Evolutionary conservation across 2,113 vertebrate genomes (phyloP).

Genomic region (Erythrocebus patas): DNA sequence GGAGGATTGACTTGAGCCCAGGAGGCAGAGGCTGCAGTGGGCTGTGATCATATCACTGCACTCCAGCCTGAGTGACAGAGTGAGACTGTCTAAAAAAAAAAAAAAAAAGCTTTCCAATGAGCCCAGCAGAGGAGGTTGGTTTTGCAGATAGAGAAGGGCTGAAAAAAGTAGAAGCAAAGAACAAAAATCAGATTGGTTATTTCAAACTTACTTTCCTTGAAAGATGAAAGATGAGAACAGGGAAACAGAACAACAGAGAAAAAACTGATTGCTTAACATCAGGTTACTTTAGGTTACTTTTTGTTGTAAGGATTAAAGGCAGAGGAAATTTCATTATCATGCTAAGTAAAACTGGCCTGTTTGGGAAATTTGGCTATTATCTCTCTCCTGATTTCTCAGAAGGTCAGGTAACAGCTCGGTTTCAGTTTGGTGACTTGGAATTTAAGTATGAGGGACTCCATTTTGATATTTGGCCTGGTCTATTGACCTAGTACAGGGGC

Average conservation of each 20-base stretch:
- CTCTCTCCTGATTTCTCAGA: not conserved
- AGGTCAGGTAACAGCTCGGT: not conserved
- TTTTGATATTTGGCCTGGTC: not conserved
- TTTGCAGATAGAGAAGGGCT: not conserved
- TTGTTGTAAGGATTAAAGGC: not conserved
- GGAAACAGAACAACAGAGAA: not conserved
- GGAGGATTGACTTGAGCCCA: too few species aligned
- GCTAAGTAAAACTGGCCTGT: not conserved
- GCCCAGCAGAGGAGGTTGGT: not conserved
- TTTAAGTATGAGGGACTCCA: not conserved
- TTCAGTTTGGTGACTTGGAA: not conserved
- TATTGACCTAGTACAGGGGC: not conserved
- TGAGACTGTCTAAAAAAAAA: not conserved
- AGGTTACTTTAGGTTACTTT: not conserved
- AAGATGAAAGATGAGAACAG: not conserved
- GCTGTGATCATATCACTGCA: too few species aligned
- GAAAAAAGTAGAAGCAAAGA: not conserved
- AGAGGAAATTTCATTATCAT: not conserved
- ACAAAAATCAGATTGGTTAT: not conserved
- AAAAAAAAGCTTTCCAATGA: not conserved
- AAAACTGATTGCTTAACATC: not conserved
- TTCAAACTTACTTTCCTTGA: not conserved
- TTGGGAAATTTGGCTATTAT: not conserved
- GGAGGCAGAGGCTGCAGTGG: too few species aligned
- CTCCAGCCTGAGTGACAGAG: too few species aligned